Base-by-base conservation (phyloP, 2,113 vertebrate species). In the Orthonyx spaldingii region DNA sequence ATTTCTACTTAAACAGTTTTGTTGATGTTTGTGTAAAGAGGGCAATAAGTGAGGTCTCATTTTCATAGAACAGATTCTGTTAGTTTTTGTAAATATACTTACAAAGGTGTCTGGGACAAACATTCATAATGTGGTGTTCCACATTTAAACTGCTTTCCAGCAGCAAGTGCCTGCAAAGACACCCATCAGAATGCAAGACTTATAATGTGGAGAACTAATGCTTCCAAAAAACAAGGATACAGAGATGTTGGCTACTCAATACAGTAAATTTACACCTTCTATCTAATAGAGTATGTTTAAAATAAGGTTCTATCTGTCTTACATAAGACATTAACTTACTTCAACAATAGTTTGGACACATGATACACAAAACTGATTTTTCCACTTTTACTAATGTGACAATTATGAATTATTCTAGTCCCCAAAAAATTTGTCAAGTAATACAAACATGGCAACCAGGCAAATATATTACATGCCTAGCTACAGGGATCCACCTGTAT, bases 101-200 rank as follows among this genome's bases (percentile, higher is more conserved):
- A 44, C 27, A 23, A 60, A 60, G 4, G 18, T 60, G 24, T 44
- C 39, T 44, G 49, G 46, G 39, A 61, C 99, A 99, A 94, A 98
- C 98, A 56, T 98, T 98, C 0, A 97, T 98, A 96, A 98, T 98
- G 4, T 56, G 27, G 20, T 61, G 75, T 35, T 37, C 15, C 39
- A 37, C 19, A 13, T 47, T 71, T 75, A 63, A 92, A 71, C 15
- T 75, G 56, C 53, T 71, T 81, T 71, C 47, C 59, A 84, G 61
- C 46, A 84, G 61, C 49, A 87, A 71, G n/a, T 15, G 17, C 44
- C 53, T 80, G 57, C 35, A 52, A 60, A 66, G 30, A 74, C 39
- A 79, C 13, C 13, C 2, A 3, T 61, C 16, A 69, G 55, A 47
- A 60, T 47, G 41, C n/a, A 70, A 61, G 71, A 37, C 23, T 49